Evolutionary conservation across 2,113 vertebrate species (phyloP).

Genomic region (Podarcis raffonei): DNA sequence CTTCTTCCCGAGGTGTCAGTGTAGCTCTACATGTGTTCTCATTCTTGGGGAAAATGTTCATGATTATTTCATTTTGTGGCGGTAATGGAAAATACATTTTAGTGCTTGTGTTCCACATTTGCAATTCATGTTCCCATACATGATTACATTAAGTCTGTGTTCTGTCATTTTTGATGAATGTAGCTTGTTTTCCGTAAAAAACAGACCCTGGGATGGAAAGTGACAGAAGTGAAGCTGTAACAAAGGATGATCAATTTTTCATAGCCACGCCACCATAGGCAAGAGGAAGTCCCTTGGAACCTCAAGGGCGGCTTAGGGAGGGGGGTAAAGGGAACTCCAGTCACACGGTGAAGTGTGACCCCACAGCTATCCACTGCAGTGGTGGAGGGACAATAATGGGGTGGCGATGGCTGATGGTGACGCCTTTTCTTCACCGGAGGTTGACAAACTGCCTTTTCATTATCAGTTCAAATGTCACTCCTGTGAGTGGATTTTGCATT

Average conservation of each 20-base stretch:
- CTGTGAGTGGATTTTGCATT: not conserved
- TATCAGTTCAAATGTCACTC: conserved; percentile 24
- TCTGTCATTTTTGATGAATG: conserved; percentile 99
- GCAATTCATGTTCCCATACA: conserved; percentile 94
- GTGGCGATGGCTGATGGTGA: conserved; percentile 7
- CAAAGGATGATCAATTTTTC: conserved; percentile 93
- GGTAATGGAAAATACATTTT: conserved; percentile 90
- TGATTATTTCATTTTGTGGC: conserved; percentile 94
- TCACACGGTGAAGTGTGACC: conserved; percentile 3
- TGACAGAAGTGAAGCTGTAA: conserved; percentile 94
- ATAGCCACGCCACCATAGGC: conserved; percentile 73
- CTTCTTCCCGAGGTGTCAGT: conserved; percentile 64
- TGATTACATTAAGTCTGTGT: conserved; percentile 97
- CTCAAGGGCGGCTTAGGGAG: conserved; percentile 18
- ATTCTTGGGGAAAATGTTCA: conserved; percentile 83
- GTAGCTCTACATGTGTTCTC: conserved; percentile 71
- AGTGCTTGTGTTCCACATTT: conserved; percentile 80
- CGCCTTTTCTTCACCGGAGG: conserved; percentile 9
- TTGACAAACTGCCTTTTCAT: conserved; percentile 28
- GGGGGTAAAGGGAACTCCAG: conserved; percentile 26
- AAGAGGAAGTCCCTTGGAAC: conserved; percentile 52
- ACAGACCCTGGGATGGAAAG: conserved; percentile 89
- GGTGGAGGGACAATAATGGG: conserved; percentile 21
- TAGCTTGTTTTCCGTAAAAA: conserved; percentile 92
- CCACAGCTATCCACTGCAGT: conserved; percentile 19